A percentile compares a stretch with the other conserved stretches of the same genome.
Evolutionary conservation across 2,797 vertebrate species (phyloP).

Genomic region (Pampus argenteus): DNA sequence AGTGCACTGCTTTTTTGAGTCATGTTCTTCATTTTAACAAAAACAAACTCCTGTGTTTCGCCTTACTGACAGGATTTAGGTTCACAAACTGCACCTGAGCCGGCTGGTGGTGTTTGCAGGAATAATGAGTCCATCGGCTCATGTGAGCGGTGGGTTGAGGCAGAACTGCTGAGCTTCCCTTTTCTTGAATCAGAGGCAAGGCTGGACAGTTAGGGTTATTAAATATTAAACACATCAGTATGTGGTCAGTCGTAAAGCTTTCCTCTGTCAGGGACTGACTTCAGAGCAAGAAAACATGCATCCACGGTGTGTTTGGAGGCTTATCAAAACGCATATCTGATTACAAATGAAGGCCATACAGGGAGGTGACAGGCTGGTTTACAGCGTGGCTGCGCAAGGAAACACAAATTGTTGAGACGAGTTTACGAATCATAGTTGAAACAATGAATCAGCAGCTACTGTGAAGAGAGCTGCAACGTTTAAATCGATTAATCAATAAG

Average conservation of each 20-base stretch:
- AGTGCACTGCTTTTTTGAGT: neutral
- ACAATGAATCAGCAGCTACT: neutral
- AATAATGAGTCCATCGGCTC: constrained; percentile 50
- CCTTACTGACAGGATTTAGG: constrained; percentile 15
- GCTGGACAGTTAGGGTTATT: constrained; percentile 44
- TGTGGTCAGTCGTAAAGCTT: constrained; percentile 59
- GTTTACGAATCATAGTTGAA: neutral
- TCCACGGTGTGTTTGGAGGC: neutral
- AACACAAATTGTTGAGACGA: neutral
- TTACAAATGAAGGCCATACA: constrained; percentile 21
- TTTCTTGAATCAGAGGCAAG: constrained; percentile 38
- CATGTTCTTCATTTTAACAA: constrained; percentile 27
- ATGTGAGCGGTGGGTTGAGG: constrained; percentile 30
- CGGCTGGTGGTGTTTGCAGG: neutral
- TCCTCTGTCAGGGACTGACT: constrained; percentile 26
- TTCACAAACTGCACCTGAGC: constrained; percentile 25
- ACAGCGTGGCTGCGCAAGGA: constrained; percentile 3
- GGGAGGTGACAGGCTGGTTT: constrained; percentile 15
- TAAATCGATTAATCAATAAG: no score
- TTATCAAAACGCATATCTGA: neutral
- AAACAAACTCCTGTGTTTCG: constrained; percentile 1
- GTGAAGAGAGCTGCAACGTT: no score
- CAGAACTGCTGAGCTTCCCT: constrained; percentile 58
- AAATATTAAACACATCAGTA: constrained; percentile 65
- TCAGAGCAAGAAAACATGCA: constrained; percentile 14